A percentile compares a stretch with the other conserved stretches of the same genome.
phyloP scores from a whole-genome alignment of 1,140 invertebrate species.

The Nephotettix cincticeps region DNA sequence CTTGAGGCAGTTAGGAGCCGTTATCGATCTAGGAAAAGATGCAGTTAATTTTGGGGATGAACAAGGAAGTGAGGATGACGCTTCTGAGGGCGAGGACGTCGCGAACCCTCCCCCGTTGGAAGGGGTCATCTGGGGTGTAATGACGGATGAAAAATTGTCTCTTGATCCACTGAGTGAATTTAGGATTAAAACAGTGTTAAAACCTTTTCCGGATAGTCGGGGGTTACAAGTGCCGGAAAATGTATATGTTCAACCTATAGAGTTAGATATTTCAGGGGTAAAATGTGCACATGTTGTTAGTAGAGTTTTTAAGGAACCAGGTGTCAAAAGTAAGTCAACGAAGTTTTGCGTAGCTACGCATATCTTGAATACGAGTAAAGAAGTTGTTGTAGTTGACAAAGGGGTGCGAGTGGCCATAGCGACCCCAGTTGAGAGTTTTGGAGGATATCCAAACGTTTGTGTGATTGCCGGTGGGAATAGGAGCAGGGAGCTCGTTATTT shows the following conservation, averaged over 20 bases:
- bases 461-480: neutral
- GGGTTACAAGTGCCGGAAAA: neutral
- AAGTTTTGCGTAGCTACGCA: neutral
- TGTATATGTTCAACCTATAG: neutral
- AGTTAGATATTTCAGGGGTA: neutral
- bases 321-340: neutral
- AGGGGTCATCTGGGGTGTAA: neutral
- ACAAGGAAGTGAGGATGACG: neutral
- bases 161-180: neutral
- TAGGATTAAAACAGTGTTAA: neutral
- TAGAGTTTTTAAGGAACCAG: neutral
- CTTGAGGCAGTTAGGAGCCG: neutral
- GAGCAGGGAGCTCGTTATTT: neutral
- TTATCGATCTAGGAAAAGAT: neutral
- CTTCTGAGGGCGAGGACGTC: neutral
- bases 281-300: too few species aligned
- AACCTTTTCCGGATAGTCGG: neutral
- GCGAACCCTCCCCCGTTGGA: neutral
- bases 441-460: neutral
- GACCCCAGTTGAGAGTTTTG: neutral
- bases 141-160: neutral
- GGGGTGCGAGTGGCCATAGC: neutral
- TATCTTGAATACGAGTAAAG: neutral
- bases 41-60: neutral
- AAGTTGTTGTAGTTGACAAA: neutral